Conservation (phyloP, 2,888 invertebrate genomes). For the Anagyrus pseudococci region DNA sequence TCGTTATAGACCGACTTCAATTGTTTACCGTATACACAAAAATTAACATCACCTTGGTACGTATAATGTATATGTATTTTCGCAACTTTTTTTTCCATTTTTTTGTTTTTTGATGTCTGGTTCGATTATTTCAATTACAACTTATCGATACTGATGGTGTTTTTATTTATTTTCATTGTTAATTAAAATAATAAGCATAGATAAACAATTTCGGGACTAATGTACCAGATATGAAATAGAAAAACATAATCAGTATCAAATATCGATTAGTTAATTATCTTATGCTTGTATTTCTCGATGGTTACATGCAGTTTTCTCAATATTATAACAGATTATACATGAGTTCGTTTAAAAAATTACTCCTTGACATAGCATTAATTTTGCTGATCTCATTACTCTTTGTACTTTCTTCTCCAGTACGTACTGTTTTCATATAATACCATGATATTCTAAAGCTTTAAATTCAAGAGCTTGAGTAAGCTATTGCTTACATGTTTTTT, state of each 20-base stretch:
- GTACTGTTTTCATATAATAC: no score
- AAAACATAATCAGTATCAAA: neutral
- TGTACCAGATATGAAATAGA: neutral
- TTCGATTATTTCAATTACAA: neutral
- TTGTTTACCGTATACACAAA: neutral
- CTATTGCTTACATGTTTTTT: slow-evolving; percentile 11
- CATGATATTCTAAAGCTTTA: slow-evolving; percentile 6
- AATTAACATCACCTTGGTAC: neutral
- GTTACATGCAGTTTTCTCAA: slow-evolving; percentile 20
- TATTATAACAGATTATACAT: slow-evolving; percentile 29
- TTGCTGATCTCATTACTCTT: slow-evolving; percentile 14
- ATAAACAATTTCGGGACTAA: neutral
- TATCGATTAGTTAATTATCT: neutral
- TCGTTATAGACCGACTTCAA: neutral
- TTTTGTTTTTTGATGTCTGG: neutral
- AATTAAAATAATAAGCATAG: neutral
- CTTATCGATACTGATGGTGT: neutral
- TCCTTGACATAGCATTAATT: slow-evolving; percentile 18
- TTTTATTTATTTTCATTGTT: neutral
- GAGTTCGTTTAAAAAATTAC: slow-evolving; percentile 27
- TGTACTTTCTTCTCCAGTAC: slow-evolving; percentile 31
- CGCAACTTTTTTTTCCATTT: neutral
- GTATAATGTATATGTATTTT: neutral
- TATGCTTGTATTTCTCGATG: no score
- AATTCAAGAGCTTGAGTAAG: slow-evolving; percentile 23